Base-by-base conservation (phyloP, 2,888 invertebrate species). In the Pristionchus japonicus region DNA sequence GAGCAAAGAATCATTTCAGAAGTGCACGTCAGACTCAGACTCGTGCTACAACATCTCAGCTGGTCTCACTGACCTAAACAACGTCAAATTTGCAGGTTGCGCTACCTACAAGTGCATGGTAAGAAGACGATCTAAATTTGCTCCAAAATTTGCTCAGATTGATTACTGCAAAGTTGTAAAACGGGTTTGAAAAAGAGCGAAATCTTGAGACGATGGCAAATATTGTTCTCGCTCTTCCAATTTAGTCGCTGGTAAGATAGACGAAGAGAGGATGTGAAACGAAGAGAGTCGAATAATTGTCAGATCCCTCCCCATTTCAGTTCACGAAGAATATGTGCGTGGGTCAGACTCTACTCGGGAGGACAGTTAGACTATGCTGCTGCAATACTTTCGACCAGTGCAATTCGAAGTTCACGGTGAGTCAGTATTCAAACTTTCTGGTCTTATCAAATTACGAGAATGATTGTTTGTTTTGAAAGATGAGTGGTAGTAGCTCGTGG, bases 361-460 rank as follows among this genome's bases (percentile, higher is more conserved):
- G 80, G 3, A 77, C 77, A 23, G 87, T 87, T 11, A 11, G 61
- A 37, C 87, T 87, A 1, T 87, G 87, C 43, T 87, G 87, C 43
- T 87, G 87, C 61, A 80, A 87, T 80, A 27, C 57, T 27, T 80
- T 37, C 47, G 80, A 87, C 20, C 87, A 87, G 61, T 87, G 87
- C 87, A 87, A 87, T 31, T 87, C 87, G 13, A 87, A 87, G 40
- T 87, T 87, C 34, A 87, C 87, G 15, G 87, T 87, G n/a, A n/a
- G n/a, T n/a, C n/a, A n/a, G n/a, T n/a, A n/a, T n/a, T n/a, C n/a
- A n/a, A n/a, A n/a, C n/a, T n/a, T n/a, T n/a, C n/a, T n/a, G n/a
- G n/a, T n/a, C n/a, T n/a, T n/a, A n/a, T n/a, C n/a, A n/a, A n/a
- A n/a, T n/a, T n/a, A n/a, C n/a, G n/a, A n/a, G n/a, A n/a, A n/a